A percentile compares a stretch with the other conserved stretches of the same genome.
phyloP scores from a whole-genome alignment of 2,888 invertebrate genomes.

The Caenorhabditis auriculariae region DNA sequence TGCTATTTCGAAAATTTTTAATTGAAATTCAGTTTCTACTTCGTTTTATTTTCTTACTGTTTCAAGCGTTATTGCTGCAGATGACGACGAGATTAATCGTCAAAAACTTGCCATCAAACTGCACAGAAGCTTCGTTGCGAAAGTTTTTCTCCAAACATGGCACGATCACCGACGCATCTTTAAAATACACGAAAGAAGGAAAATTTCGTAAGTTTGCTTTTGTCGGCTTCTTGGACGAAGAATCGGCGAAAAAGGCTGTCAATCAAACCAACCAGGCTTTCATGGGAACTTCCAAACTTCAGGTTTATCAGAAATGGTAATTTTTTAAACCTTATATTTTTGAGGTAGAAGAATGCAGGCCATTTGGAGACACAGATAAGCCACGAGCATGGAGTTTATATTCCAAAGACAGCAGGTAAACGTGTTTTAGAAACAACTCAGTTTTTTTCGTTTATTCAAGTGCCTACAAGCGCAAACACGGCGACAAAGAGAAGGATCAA shows the following conservation, averaged over 20 bases:
- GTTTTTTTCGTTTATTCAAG: conserved; percentile 11
- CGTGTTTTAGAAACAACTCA: background rate
- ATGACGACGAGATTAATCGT: conserved; percentile 57
- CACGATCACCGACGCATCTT: conserved; percentile 81
- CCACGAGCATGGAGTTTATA: conserved; percentile 92
- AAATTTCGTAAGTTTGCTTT: conserved; percentile 91
- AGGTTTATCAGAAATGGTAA: no score
- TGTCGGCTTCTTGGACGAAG: conserved; percentile 81
- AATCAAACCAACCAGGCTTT: conserved; percentile 81
- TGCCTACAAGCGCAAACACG: conserved; percentile 37
- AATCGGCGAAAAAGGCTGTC: conserved; percentile 78
- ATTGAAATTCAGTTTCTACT: no score
- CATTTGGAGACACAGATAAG: conserved; percentile 70
- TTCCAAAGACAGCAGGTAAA: conserved; percentile 75
- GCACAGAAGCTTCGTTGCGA: conserved; percentile 49
- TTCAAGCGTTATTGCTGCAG: no score
- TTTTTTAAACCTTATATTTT: conserved; percentile 11
- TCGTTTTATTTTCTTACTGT: no score
- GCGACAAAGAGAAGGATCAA: conserved; percentile 11
- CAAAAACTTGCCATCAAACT: conserved; percentile 51
- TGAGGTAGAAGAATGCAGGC: conserved; percentile 70
- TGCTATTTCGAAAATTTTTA: no score
- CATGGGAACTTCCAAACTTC: conserved; percentile 80
- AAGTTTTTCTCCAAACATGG: conserved; percentile 45
- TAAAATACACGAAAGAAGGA: conserved; percentile 84